Conservation (phyloP, 2,113 vertebrate genomes). For the Tragelaphus imberbis region DNA sequence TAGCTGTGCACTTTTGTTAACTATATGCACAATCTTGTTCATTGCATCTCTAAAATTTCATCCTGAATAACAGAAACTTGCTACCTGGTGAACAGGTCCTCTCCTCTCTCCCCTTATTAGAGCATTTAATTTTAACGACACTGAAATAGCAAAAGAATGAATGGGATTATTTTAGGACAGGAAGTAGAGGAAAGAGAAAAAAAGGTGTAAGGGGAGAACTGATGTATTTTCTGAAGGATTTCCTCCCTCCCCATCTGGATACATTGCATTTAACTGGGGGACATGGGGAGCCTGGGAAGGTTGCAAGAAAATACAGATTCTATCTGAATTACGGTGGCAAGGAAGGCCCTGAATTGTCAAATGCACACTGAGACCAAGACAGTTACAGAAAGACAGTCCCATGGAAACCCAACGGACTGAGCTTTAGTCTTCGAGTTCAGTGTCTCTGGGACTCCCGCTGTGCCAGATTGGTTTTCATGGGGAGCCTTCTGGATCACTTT, state of each 20-base stretch:
- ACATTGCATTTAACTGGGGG: background rate
- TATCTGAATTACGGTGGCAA: background rate
- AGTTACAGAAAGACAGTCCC: background rate
- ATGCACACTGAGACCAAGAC: background rate
- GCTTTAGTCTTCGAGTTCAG: background rate
- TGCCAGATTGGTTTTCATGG: background rate
- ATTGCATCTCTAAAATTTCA: background rate
- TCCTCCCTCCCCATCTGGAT: background rate
- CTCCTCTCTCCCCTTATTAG: too few species aligned
- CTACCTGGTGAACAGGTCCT: background rate
- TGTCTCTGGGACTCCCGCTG: background rate
- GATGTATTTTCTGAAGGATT: background rate
- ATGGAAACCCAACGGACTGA: accelerated
- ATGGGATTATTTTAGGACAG: background rate
- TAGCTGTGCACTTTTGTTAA: background rate
- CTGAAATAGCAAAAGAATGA: background rate
- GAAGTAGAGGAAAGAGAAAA: background rate
- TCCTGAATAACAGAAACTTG: background rate
- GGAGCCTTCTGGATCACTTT: background rate
- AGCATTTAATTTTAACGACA: background rate
- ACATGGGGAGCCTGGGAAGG: background rate
- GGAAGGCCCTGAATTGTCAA: background rate
- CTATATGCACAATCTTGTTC: accelerated
- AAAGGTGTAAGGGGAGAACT: background rate
- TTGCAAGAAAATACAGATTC: background rate